Evolutionary conservation across 2,888 invertebrate genomes (phyloP).

Genomic region (Hypomecis atomaria): DNA sequence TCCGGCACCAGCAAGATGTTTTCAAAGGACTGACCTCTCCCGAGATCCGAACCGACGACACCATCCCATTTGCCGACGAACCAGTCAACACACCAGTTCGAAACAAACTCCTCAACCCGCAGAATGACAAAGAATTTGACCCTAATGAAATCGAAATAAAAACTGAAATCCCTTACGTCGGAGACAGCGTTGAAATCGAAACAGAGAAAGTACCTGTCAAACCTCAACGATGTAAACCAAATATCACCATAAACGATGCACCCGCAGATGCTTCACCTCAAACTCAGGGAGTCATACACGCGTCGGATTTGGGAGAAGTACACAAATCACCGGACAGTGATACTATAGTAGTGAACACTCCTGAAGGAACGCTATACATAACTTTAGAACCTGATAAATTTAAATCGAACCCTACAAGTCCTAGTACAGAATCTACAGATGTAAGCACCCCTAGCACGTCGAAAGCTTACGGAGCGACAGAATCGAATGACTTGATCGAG

Average conservation of each 20-base stretch:
- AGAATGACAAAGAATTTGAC: constrained; percentile 49
- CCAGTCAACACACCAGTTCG: constrained; percentile 56
- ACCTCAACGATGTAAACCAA: constrained; percentile 34
- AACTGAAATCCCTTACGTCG: constrained; percentile 39
- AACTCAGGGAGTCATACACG: constrained; percentile 55
- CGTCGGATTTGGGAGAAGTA: constrained; percentile 68
- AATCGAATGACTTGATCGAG: constrained; percentile 63
- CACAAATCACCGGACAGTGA: constrained; percentile 72
- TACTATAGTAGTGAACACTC: constrained; percentile 77
- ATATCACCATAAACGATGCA: constrained; percentile 9
- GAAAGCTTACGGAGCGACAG: constrained; percentile 60
- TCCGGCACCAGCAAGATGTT: constrained; percentile 53
- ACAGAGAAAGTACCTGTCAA: constrained; percentile 37
- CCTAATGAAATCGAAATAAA: constrained; percentile 50
- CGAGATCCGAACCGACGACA: constrained; percentile 56
- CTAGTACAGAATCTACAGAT: constrained; percentile 57
- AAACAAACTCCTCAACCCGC: constrained; percentile 25
- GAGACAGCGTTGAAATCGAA: constrained; percentile 51
- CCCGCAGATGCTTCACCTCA: constrained; percentile 31
- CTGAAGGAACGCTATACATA: constrained; percentile 78
- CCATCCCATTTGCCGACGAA: constrained; percentile 70
- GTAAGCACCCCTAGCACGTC: constrained; percentile 63
- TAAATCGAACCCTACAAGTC: constrained; percentile 48
- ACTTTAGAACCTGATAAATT: constrained; percentile 72
- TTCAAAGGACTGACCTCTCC: constrained; percentile 74